Base-by-base conservation (phyloP, 2,797 vertebrate species). In the Epinephelus awoara region DNA sequence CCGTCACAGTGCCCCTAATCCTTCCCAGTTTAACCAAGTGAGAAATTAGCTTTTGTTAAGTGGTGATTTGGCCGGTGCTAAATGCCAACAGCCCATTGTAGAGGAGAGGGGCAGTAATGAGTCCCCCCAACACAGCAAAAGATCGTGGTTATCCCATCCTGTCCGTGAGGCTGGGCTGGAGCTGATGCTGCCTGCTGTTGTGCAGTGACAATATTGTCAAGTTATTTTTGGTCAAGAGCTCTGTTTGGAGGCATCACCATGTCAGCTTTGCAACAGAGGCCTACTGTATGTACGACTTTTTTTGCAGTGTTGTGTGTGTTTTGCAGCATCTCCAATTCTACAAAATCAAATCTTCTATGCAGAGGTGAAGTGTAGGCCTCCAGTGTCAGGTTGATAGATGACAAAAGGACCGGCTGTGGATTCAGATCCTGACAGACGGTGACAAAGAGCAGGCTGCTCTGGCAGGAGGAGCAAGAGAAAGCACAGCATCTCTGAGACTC, bases 1-100 rank as follows among this genome's bases (percentile, higher is more conserved):
- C 84, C 84, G 77, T 83, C 85, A 82, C 91, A 79, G 89, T 83
- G 82, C 80, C 91, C 84, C 90, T 95, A 95, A 95, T 95, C 95
- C 94, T 65, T 73, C 85, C 88, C 82, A 92, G 92, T 93, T 93
- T 95, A 96, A 94, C 94, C 91, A 93, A 93, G 94, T 94, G 95
- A 95, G 93, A 95, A 95, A 95, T 95, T 88, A 95, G 95, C 93
- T 94, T 90, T 94, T 94, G 94, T 95, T 95, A 94, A 95, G 94
- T 94, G 94, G 91, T 88, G 89, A 93, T 94, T 95, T 94, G 94
- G 93, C 88, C 86, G 51, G 59, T 63, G 83, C 89, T 93, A 91
- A 94, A 95, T 75, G 82, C 90, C 90, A 86, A 85, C 91, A 88
- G 82, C 90, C 93, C 90, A 93, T 89, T 92, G 88, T 90, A 57